Conservation (phyloP, 2,888 invertebrate species). For the Stenchaetothrips biformis region DNA sequence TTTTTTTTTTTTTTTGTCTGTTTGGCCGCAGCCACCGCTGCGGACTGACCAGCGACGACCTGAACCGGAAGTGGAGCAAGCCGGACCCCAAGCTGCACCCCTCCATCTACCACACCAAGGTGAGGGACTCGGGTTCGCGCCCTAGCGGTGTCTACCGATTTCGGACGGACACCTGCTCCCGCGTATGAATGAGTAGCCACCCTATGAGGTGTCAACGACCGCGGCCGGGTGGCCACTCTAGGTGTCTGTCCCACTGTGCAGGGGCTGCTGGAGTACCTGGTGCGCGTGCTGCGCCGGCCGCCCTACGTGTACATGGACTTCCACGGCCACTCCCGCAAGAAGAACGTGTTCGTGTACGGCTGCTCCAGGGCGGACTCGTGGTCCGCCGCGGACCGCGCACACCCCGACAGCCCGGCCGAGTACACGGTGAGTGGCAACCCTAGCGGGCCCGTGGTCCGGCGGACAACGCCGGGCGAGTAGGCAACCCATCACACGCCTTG, state of each 20-base stretch:
- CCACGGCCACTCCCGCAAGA: slow-evolving; percentile 77
- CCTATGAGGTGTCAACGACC: neutral
- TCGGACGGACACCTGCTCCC: neutral
- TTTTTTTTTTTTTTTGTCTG: slow-evolving; percentile 42
- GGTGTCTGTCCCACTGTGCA: slow-evolving; percentile 38
- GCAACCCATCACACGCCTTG: neutral
- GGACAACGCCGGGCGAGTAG: neutral
- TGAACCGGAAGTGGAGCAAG: slow-evolving; percentile 78
- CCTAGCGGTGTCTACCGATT: neutral
- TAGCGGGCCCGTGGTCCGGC: neutral
- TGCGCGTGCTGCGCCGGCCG: slow-evolving; percentile 55
- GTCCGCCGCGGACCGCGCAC: slow-evolving; percentile 57
- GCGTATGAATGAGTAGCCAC: neutral
- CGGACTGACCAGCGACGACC: slow-evolving; percentile 76
- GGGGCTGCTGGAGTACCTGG: slow-evolving; percentile 60
- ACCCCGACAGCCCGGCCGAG: slow-evolving; percentile 55
- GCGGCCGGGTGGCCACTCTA: neutral
- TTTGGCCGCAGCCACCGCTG: slow-evolving; percentile 65
- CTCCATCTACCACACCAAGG: slow-evolving; percentile 77
- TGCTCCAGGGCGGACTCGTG: slow-evolving; percentile 67
- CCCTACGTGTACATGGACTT: slow-evolving; percentile 68
- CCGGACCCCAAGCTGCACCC: slow-evolving; percentile 72
- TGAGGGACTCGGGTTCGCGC: slow-evolving; percentile 40
- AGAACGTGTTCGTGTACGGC: slow-evolving; percentile 81
- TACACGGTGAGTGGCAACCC: slow-evolving; percentile 50